Evolutionary conservation across 2,113 vertebrate genomes (phyloP).

Genomic region (Columba livia): DNA sequence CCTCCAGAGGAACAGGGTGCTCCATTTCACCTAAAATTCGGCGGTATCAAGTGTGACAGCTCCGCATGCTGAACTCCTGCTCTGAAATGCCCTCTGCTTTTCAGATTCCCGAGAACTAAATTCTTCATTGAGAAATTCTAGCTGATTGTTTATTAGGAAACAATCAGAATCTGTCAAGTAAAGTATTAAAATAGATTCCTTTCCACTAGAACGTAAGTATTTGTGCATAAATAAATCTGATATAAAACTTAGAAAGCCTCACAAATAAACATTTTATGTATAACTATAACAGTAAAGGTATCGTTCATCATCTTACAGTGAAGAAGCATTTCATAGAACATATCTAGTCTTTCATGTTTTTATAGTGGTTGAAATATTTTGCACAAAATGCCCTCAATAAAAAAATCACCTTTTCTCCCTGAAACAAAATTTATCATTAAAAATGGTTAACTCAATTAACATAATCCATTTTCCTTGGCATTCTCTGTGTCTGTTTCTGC

Average conservation of each 20-base stretch:
- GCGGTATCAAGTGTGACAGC: conserved; percentile 32
- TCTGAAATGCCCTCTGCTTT: conserved; percentile 36
- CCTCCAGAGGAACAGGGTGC: neutral
- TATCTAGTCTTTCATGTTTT: neutral
- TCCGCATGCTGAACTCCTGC: neutral
- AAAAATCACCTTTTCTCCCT: neutral
- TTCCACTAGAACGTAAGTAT: neutral
- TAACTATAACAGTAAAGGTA: neutral
- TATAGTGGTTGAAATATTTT: neutral
- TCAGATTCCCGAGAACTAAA: neutral
- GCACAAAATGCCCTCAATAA: neutral
- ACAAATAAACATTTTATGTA: neutral
- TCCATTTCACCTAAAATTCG: conserved; percentile 47
- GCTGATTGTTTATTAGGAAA: neutral
- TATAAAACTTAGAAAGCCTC: neutral
- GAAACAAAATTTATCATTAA: conserved; percentile 3
- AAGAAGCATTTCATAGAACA: neutral
- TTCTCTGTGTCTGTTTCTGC: neutral
- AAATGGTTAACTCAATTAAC: conserved; percentile 26
- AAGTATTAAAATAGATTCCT: neutral
- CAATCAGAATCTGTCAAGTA: neutral
- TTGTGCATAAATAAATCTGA: neutral
- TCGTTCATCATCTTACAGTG: neutral
- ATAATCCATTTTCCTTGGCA: conserved; percentile 31
- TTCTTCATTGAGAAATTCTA: neutral